These are phyloP conservation scores for Scomber colias DNA, from an alignment of 2,113 vertebrate species.

Conservation along the genomic window DNA sequence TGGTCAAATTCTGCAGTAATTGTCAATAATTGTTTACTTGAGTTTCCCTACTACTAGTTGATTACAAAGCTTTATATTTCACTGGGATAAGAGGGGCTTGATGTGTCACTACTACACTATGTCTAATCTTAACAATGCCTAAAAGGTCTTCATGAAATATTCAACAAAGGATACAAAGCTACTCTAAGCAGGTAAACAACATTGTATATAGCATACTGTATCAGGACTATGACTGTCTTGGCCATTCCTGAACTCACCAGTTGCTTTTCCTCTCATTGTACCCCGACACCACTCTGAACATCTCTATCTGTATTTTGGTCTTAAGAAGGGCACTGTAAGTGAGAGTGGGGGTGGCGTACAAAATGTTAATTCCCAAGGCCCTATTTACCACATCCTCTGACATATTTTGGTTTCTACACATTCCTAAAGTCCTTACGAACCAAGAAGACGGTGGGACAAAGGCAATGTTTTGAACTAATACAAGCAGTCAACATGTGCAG, in stretches of 20 bases:
- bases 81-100: too few relatives aligned
- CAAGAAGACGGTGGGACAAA: conserved; percentile 2
- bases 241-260: too few relatives aligned
- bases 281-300: not conserved
- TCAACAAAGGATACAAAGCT: not conserved
- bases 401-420: conserved; percentile 21
- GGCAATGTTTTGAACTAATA: not conserved
- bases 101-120: too few relatives aligned
- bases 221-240: too few relatives aligned
- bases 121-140: too few relatives aligned
- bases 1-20: too few relatives aligned
- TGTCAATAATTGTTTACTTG: too few relatives aligned
- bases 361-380: conserved; percentile 1
- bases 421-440: conserved; percentile 10
- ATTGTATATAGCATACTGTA: too few relatives aligned
- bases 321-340: not conserved
- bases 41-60: too few relatives aligned
- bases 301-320: conserved; percentile 13
- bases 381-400: not conserved
- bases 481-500: not conserved
- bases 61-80: too few relatives aligned
- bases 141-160: not conserved
- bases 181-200: too few relatives aligned
- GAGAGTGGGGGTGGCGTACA: not conserved
- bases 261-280: too few relatives aligned